Base-by-base conservation (phyloP, 1,140 invertebrate species). In the Hyposmocoma kahamanoa region DNA sequence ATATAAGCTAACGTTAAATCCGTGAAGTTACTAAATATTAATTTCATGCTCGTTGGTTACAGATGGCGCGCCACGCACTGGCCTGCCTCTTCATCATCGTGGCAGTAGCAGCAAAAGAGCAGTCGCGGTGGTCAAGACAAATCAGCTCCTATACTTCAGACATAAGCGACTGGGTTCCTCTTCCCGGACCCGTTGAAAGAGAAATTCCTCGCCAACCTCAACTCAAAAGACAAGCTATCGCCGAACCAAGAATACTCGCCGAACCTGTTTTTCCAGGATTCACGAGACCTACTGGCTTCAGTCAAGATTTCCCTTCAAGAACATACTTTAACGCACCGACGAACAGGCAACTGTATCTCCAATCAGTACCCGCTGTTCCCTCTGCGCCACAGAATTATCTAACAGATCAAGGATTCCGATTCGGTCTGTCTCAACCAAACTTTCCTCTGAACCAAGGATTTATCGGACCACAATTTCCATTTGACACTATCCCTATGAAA, bases 91-190 rank as follows among this genome's bases (percentile, higher is more conserved):
- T 88, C 47, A 80, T 74, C 11, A 69, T 86, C 42, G 79, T 88
- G 11, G 81, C 86, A 3, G 72, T 77, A 15, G 86, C 86, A 20
- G 84, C 78, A 3, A 84, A 82, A 26, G 64, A 73, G 46, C 89
- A 88, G 57, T 80, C 87, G 22, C 73, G 85, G 55, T 85, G 83
- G 64, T 86, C 81, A 57, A 85, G 90, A n/a, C 79, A 81, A 44
- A 88, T 81, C 42, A 86, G 71, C 66, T 69, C 79, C 0, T 85
- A 85, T 47, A 83, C 79, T 17, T 57, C 81, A 13, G 79, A 85
- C 49, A 78, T 83, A 22, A 74, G 75, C 54, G 81, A 85, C 59
- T 85, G 79, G 82, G 72, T 83, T 3, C 82, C 74, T n/a, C 42
- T 82, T 52, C 34, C 68, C 1, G 67, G 60, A 54, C 34, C 67